phyloP scores from a whole-genome alignment of 2,113 vertebrate species.

The Phasianus colchicus region DNA sequence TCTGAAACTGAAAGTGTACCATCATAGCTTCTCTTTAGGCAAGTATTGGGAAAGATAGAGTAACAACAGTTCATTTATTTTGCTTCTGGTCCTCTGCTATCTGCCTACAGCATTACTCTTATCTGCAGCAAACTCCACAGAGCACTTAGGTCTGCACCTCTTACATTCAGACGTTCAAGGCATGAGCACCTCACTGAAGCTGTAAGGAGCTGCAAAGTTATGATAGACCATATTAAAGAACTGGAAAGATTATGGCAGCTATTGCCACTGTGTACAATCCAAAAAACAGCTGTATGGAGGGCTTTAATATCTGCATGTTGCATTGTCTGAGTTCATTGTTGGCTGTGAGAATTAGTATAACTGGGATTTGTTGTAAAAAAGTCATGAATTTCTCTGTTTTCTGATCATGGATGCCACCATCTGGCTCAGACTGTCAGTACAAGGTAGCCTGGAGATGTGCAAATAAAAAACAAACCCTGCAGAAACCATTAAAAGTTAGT shows the following conservation, averaged over 20 bases:
- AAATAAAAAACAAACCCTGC: neutral
- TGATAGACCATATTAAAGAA: neutral
- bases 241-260: neutral
- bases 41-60: rapidly evolving
- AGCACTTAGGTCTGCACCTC: neutral
- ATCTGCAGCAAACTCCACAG: neutral
- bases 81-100: neutral
- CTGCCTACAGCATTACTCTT: neutral
- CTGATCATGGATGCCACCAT: neutral
- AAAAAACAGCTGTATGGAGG: neutral
- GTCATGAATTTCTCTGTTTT: neutral
- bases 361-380: neutral
- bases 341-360: neutral
- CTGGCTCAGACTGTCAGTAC: neutral
- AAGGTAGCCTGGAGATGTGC: neutral
- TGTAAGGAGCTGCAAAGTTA: neutral
- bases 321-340: neutral
- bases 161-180: neutral
- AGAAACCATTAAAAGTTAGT: neutral
- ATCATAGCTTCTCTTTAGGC: neutral
- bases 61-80: neutral
- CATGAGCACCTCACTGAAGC: neutral
- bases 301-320: neutral
- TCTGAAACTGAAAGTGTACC: neutral
- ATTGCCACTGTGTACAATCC: neutral